These are phyloP conservation scores for Microctonus brassicae DNA, from an alignment of 2,888 invertebrate genomes.

Conservation along the genomic window DNA sequence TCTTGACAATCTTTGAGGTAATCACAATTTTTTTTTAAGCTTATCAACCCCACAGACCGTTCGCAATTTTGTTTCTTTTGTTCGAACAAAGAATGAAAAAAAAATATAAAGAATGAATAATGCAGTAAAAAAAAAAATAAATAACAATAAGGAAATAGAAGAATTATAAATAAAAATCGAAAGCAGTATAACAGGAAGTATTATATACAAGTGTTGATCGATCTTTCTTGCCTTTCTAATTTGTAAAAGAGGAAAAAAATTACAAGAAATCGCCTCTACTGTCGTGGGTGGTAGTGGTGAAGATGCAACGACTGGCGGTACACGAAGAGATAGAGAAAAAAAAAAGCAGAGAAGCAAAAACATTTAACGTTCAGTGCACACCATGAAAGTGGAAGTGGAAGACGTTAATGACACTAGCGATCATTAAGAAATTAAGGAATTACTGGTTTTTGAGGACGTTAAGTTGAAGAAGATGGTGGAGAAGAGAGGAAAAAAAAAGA, in stretches of 20 bases:
- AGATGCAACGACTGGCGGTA: not conserved
- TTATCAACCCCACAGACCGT: not conserved
- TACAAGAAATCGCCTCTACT: not conserved
- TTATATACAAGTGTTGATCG: conserved; percentile 22
- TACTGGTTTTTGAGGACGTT: conserved; percentile 38
- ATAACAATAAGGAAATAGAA: not conserved
- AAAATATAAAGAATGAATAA: too few species aligned
- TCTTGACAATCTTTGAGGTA: conserved; percentile 9
- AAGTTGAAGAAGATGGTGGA: not conserved
- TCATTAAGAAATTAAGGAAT: conserved; percentile 52
- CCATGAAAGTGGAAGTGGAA: conserved; percentile 25
- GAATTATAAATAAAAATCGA: not conserved
- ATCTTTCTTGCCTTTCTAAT: conserved; percentile 9
- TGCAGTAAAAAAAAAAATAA: too few species aligned
- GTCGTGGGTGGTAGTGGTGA: not conserved
- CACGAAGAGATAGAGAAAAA: conserved; percentile 10
- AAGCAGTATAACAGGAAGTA: conserved; percentile 8
- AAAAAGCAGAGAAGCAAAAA: conserved; percentile 15
- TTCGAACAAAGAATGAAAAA: too few species aligned
- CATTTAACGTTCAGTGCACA: conserved; percentile 16
- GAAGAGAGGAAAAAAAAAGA: not conserved
- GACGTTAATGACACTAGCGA: conserved; percentile 46
- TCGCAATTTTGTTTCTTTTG: too few species aligned
- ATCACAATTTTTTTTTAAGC: conserved; percentile 3
- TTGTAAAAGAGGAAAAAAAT: not conserved